Evolutionary conservation across 2,113 vertebrate genomes (phyloP).

Genomic region (Mugil cephalus): DNA sequence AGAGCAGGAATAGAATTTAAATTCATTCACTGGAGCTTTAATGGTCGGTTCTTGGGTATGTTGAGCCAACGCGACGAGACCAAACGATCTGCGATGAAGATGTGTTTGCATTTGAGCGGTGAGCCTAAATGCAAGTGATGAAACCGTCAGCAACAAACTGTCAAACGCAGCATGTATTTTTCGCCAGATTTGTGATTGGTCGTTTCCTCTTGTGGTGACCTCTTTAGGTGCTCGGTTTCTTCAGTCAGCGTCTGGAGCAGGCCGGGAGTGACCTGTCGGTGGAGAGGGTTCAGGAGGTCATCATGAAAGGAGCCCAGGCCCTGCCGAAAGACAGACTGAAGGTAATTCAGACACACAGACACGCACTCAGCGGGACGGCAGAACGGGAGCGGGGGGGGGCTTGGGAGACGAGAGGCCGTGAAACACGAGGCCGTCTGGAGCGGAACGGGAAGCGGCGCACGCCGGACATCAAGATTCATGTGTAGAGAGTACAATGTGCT

Average conservation of each 20-base stretch:
- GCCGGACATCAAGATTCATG: conserved; percentile 28
- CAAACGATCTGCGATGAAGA: neutral
- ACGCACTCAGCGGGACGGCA: neutral
- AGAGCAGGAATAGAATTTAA: too few species aligned
- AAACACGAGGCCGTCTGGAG: conserved; percentile 37
- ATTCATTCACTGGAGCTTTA: too few species aligned
- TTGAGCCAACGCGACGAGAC: neutral
- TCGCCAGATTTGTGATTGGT: conserved; percentile 24
- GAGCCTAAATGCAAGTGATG: neutral
- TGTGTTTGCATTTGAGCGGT: neutral
- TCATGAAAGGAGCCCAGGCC: conserved; percentile 95
- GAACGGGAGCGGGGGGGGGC: neutral
- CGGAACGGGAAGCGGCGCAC: conserved; percentile 17
- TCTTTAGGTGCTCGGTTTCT: conserved; percentile 96
- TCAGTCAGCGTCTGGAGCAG: conserved; percentile 94
- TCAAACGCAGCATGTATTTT: neutral
- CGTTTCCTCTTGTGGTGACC: conserved; percentile 29
- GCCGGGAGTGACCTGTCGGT: conserved; percentile 96
- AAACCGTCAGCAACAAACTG: neutral
- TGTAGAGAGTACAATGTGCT: conserved; percentile 22
- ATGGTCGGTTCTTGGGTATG: too few species aligned
- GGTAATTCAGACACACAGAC: conserved; percentile 82
- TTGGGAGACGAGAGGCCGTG: conserved; percentile 20
- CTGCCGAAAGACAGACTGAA: conserved; percentile 95
- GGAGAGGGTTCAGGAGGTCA: conserved; percentile 96